A percentile compares a stretch with the other conserved stretches of the same genome.
phyloP scores from a whole-genome alignment of 64 coral and sea anemone species.

The Pocillopora damicornis region DNA sequence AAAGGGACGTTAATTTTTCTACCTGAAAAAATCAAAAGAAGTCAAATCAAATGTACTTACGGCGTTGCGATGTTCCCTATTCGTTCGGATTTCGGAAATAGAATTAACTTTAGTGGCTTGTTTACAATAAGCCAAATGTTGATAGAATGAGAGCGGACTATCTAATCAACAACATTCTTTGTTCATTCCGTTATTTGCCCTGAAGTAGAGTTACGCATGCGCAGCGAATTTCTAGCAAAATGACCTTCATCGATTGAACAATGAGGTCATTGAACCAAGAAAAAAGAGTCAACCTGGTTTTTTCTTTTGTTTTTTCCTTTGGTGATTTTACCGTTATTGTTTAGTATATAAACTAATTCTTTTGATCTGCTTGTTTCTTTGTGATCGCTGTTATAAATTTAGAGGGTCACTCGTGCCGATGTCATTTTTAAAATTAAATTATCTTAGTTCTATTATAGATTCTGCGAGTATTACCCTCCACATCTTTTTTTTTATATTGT shows the following conservation, averaged over 20 bases:
- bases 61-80: conserved; percentile 14
- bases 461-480: too few species aligned
- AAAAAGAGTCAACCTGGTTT: not conserved
- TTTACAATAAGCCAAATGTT: conserved; percentile 13
- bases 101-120: conserved; percentile 7
- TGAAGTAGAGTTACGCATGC: not conserved
- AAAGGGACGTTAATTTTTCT: not conserved
- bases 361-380: not conserved
- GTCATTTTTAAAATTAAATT: too few species aligned
- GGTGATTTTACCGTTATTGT: not conserved
- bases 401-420: not conserved
- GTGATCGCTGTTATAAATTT: not conserved
- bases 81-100: conserved; percentile 15
- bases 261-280: conserved; percentile 2
- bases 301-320: not conserved
- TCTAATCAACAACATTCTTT: conserved; percentile 37
- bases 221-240: not conserved
- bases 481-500: too few species aligned
- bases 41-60: not conserved
- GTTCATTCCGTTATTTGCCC: conserved; percentile 28
- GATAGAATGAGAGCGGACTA: conserved; percentile 29
- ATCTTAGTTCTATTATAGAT: too few species aligned
- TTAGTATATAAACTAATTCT: not conserved
- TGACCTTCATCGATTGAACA: not conserved
- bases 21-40: not conserved